Evolutionary conservation across 2,797 vertebrate species (phyloP), one percentile per base, ranked within the genome.

Genomic region (Muscicapa comitata): DNA sequence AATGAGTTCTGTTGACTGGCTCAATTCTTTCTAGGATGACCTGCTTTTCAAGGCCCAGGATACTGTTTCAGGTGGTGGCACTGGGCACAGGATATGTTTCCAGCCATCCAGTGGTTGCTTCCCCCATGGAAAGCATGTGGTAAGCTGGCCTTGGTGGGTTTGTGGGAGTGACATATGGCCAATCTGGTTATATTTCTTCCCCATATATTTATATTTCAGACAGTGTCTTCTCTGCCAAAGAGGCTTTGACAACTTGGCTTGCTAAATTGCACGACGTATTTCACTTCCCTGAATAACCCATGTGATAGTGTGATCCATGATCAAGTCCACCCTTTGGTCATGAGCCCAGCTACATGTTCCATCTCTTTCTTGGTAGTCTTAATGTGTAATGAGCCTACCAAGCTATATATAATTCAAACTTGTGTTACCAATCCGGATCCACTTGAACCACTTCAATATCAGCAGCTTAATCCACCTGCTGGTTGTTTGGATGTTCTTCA

Each of bases 31-130:
- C 31, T 48, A 45, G 31, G 31, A 42, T 14, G 6, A 21, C 13
- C 48, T 43, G 4, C 10, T 73, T 67, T 61, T 33, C 40, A 54
- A 37, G 38, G 28, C 11, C 31, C 5, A 9, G 67, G 31, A 42
- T 16, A 29, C 6, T 42, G 26, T 59, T 78, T 66, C 19, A 37
- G 40, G 40, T n/a, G 24, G 18, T 48, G 19, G 9, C 19, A 33
- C 3, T 15, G 10, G 19, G 10, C 8, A 38, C 14, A 33, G 28
- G 21, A 7, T 3, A 6, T 0, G 1, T 50, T 67, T 61, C 28
- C 28, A 79, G 42, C 13, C 17, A 50, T 25, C 26, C 28, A 11
- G 24, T 50, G 31, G 5, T 31, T 48, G 23, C 28, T 84, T 84
- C 28, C 19, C 38, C 40, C 11, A 16, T 5, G 23, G 26, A 37